A percentile compares a stretch with the other conserved stretches of the same genome.
Conservation (phyloP, 1,140 invertebrate genomes). For the Dolichoris vasculosae region DNA sequence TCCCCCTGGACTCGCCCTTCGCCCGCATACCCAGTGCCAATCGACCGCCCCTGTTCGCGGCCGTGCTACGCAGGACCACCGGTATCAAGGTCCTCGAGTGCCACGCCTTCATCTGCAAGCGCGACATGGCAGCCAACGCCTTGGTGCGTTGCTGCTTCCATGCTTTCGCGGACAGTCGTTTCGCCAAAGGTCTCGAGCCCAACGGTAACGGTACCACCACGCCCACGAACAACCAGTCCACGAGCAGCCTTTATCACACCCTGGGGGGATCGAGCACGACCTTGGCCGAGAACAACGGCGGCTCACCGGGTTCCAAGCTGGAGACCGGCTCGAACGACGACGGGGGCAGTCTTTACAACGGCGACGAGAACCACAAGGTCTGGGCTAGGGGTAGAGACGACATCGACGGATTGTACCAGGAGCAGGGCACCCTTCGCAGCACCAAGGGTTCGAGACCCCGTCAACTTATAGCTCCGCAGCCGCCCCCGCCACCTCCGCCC, state of each 20-base stretch:
- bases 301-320: constrained; percentile 69
- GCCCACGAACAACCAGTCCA: constrained; percentile 60
- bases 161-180: constrained; percentile 94
- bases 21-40: constrained; percentile 90
- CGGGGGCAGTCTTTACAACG: constrained; percentile 87
- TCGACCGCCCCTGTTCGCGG: constrained; percentile 97
- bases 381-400: constrained; percentile 89
- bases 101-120: constrained; percentile 98
- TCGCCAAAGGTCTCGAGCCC: constrained; percentile 87
- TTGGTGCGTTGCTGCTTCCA: constrained; percentile 95
- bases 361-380: constrained; percentile 94
- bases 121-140: constrained; percentile 95
- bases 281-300: constrained; percentile 77
- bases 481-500: constrained; percentile 79
- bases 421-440: constrained; percentile 83
- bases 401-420: constrained; percentile 80
- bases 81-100: constrained; percentile 99
- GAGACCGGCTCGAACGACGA: constrained; percentile 82
- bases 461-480: constrained; percentile 87
- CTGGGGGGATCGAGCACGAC: constrained; percentile 71
- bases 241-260: constrained; percentile 68
- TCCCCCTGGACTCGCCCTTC: constrained; percentile 97
- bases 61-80: constrained; percentile 93
- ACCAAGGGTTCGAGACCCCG: constrained; percentile 85
- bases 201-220: constrained; percentile 64